Base-by-base conservation (phyloP, 2,797 vertebrate genomes). In the Ataeniobius toweri region DNA sequence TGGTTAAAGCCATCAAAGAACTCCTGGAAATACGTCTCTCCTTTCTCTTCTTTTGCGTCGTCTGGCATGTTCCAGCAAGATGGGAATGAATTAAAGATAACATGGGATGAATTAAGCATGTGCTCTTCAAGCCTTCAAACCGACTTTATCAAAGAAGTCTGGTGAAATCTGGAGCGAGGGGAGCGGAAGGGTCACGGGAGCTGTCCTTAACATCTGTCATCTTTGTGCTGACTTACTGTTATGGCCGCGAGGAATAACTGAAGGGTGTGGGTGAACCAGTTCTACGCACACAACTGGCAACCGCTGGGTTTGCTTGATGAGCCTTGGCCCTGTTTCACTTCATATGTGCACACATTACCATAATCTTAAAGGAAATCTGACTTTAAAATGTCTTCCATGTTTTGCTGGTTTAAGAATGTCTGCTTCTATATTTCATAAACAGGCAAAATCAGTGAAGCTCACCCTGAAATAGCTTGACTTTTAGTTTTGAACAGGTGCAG, bases 41-140 rank as follows among this genome's bases (percentile, higher is more conserved):
- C 59, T 68, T 55, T 78, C 75, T 77, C 75, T 59, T 77, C 86
- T 80, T 26, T 14, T 77, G 75, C 77, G 56, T 69, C 22, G 61
- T 56, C 69, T 83, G 74, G 69, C 79, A 86, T 82, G 79, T 89
- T 85, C 56, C 13, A 77, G 78, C 80, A 79, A 63, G 84, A 80
- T 61, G 76, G 76, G 84, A 89, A 92, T 93, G 84, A 86, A 92
- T 92, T 86, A 91, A 92, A 91, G 83, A 88, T 88, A 81, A 89
- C 61, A 80, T 84, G 85, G 84, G 81, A 91, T 94, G 85, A 92
- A 93, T 93, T 91, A 91, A 89, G 83, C 76, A 92, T 91, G 85
- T 76, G 73, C 74, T 81, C 79, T 79, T 86, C 82, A 86, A 59
- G 86, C 83, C 80, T 90, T 92, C 86, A 85, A 83, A 86, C 76